Base-by-base conservation (phyloP, 2,797 vertebrate species). In the Macropus fuliginosus region DNA sequence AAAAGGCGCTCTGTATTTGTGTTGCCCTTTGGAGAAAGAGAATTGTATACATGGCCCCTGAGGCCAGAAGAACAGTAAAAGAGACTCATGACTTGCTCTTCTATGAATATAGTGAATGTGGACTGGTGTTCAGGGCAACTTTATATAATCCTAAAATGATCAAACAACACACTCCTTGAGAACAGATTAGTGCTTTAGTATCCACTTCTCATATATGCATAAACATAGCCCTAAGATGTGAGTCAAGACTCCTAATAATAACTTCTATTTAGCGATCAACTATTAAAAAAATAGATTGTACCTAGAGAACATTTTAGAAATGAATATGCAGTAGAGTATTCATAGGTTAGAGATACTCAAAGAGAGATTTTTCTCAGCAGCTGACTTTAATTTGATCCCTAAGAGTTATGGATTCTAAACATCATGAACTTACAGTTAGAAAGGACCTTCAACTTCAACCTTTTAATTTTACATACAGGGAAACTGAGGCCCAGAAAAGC, bases 381-480 rank as follows among this genome's bases (percentile, higher is more conserved):
- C 92, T 56, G 29, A 16, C n/a, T 94, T 94, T 90, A 31, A 90
- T 90, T 89, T 74, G 81, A 94, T 31, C 90, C 52, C 54, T n/a
- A 55, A 57, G 46, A 90, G 91, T 93, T 74, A 91, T 54, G 59
- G 66, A 95, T 87, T 87, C 40, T 50, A 87, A 87, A 87, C 2
- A 46, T 28, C 74, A 46, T 40, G 14, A 81, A 81, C n/a, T n/a
- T 50, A 50, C 9, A 87, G 24, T 50, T 3, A 46, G 74, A 46
- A 87, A 87, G 40, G 21, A 27, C 74, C n/a, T 74, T 74, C 40
- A 81, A 46, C n/a, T 40, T 24, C 24, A 87, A 87, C 9, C 16
- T 24, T 87, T 46, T 50, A 50, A 87, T 87, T 87, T 87, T 87
- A 87, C 74, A 50, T 27, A 27, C 27, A 3, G 40, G 40, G 40